Conservation (phyloP, 2,113 vertebrate species). For the Vombatus ursinus region DNA sequence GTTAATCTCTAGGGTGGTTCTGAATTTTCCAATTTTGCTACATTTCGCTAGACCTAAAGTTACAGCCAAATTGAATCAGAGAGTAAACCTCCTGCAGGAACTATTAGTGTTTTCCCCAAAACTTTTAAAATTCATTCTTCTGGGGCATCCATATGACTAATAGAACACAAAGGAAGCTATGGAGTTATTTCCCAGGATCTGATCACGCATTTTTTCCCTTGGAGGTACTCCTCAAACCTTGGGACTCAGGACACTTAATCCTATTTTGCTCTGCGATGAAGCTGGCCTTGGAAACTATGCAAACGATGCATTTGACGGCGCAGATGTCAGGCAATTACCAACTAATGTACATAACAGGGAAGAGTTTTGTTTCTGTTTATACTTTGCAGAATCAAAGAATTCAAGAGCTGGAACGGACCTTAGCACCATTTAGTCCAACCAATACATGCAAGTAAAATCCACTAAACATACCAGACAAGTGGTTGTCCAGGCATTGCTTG, state of each 20-base stretch:
- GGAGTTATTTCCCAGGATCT: neutral
- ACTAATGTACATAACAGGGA: neutral
- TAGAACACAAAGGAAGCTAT: neutral
- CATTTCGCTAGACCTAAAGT: neutral
- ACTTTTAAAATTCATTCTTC: neutral
- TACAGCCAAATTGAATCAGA: neutral
- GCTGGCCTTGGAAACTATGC: neutral
- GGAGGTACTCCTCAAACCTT: neutral
- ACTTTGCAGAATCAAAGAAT: neutral
- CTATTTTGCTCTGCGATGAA: neutral
- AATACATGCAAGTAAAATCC: neutral
- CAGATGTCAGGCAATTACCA: constrained; percentile 1
- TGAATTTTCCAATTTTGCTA: neutral
- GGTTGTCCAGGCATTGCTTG: neutral
- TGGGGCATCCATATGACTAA: neutral
- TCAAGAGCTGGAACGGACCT: neutral
- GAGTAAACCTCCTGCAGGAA: neutral
- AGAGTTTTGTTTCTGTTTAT: neutral
- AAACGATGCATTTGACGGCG: neutral
- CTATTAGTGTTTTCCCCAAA: neutral
- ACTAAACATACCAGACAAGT: neutral
- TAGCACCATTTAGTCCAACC: neutral
- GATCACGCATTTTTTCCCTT: neutral
- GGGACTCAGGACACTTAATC: neutral
- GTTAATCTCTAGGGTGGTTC: neutral